Evolutionary conservation across 2,888 invertebrate species (phyloP).

Genomic region (Aphodius sticticus): DNA sequence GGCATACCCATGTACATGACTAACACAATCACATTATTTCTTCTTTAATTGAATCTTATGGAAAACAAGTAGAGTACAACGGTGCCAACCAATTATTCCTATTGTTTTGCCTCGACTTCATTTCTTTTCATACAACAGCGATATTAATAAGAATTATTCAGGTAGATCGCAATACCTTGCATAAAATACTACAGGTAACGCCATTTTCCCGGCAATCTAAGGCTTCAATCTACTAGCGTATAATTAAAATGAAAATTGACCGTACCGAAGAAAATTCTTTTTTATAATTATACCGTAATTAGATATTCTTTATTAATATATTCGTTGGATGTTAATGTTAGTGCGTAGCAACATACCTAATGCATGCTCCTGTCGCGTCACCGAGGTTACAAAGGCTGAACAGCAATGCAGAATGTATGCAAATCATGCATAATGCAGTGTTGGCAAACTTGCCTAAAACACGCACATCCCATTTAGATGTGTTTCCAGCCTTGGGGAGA

Average conservation of each 20-base stretch:
- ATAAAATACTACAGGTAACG: neutral
- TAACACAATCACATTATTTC: slow-evolving; percentile 8
- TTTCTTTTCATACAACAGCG: neutral
- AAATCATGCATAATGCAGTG: slow-evolving; percentile 4
- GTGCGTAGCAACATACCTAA: neutral
- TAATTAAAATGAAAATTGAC: slow-evolving; percentile 4
- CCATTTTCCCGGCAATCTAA: neutral
- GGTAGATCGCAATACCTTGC: neutral
- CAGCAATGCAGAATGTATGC: neutral
- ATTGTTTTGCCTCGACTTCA: neutral
- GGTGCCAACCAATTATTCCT: slow-evolving; percentile 20
- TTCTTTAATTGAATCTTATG: neutral
- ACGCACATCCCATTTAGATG: neutral
- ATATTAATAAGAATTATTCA: slow-evolving; percentile 22
- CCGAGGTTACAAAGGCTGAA: neutral
- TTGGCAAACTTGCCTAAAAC: neutral
- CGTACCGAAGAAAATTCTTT: neutral
- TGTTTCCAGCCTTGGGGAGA: neutral
- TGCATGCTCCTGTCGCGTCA: neutral
- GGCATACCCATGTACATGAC: slow-evolving; percentile 5
- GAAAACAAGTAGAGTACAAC: slow-evolving; percentile 35
- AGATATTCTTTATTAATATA: neutral
- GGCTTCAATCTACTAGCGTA: neutral
- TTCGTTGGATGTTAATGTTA: neutral
- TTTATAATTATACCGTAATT: slow-evolving; percentile 4